phyloP scores from a whole-genome alignment of 2,888 invertebrate genomes.

The Nephrotoma guestfalica region DNA sequence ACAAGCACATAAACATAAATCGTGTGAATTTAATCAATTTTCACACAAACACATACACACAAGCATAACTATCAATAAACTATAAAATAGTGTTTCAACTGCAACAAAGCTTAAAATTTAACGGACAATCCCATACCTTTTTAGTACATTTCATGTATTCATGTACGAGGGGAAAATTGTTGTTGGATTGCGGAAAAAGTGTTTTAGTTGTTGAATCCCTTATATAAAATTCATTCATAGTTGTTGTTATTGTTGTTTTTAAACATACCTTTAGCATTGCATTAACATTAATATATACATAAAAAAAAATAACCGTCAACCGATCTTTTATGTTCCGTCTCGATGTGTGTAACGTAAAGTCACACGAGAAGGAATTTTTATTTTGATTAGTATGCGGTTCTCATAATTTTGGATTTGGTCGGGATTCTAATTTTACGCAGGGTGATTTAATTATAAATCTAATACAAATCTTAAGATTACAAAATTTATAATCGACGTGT shows the following conservation, averaged over 20 bases:
- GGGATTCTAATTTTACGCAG: not conserved
- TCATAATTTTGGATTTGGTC: not conserved
- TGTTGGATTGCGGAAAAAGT: not conserved
- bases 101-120: not conserved
- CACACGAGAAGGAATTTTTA: not conserved
- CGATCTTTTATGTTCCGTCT: not conserved
- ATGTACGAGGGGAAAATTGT: not conserved
- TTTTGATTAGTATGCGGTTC: not conserved
- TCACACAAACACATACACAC: not conserved
- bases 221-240: not conserved
- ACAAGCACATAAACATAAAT: not conserved
- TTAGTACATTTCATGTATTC: not conserved
- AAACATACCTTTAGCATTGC: not conserved
- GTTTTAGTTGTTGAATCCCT: not conserved
- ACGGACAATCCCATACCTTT: not conserved
- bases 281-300: not conserved
- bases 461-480: no score
- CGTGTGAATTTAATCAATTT: not conserved
- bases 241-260: not conserved
- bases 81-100: not conserved
- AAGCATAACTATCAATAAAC: not conserved
- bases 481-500: not conserved
- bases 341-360: not conserved
- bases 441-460: not conserved
- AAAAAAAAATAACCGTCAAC: not conserved